A percentile compares a stretch with the other conserved stretches of the same genome.
Conservation (phyloP, 2,797 vertebrate genomes). For the Sandelia bainsii region DNA sequence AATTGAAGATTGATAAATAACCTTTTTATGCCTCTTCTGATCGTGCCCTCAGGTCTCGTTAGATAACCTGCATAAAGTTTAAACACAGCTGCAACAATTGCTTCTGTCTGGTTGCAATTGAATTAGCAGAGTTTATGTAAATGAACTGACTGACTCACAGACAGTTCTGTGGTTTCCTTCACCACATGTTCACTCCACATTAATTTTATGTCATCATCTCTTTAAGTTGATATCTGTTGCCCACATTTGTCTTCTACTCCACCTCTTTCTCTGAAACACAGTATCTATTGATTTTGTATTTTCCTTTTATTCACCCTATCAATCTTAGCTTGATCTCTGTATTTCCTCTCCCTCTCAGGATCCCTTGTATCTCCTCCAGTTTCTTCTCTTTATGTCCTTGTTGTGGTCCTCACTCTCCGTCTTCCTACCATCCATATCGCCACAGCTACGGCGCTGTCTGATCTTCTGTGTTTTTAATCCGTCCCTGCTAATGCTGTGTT, state of each 20-base stretch:
- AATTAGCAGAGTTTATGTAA: not conserved
- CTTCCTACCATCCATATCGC: slow-evolving; percentile 24
- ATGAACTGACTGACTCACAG: not conserved
- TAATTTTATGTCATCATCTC: not conserved
- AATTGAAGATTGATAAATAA: slow-evolving; percentile 7
- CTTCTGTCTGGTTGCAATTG: not conserved
- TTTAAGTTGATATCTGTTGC: slow-evolving; percentile 18
- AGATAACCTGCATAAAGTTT: not conserved
- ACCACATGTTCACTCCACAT: not conserved
- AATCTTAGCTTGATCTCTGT: slow-evolving; percentile 19
- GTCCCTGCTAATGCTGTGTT: slow-evolving; percentile 43
- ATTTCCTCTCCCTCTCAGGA: slow-evolving; percentile 10
- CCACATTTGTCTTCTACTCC: slow-evolving; percentile 11
- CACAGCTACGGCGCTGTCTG: slow-evolving; percentile 25
- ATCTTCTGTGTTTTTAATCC: slow-evolving; percentile 56
- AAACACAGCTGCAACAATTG: not conserved
- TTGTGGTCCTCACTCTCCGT: not conserved
- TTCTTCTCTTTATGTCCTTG: not conserved
- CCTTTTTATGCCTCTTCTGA: not conserved
- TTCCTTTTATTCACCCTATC: slow-evolving; percentile 10
- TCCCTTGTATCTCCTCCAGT: not conserved
- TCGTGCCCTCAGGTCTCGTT: not conserved
- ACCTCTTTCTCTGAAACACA: slow-evolving; percentile 24
- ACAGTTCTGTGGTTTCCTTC: not conserved
- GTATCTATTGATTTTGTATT: slow-evolving; percentile 19